Base-by-base conservation (phyloP, 2,888 invertebrate species). In the Lacanobia oleracea region DNA sequence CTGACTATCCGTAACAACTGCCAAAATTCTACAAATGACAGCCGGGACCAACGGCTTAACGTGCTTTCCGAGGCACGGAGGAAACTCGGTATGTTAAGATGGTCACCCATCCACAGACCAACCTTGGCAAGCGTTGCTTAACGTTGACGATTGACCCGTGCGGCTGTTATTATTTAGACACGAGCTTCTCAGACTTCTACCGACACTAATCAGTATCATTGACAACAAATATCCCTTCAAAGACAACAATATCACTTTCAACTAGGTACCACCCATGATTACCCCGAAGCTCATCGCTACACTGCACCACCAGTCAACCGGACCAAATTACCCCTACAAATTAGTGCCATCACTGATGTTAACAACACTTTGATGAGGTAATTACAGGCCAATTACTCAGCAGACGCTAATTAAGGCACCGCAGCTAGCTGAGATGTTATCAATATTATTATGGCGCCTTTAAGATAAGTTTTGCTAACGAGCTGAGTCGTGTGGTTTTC, bases 361-460 rank as follows among this genome's bases (percentile, higher is more conserved):
- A 86, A 84, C 86, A 82, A 77, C 86, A 81, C 69, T 86, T 85
- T 87, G 85, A 86, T 87, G 81, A 83, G 83, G 80, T 86, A 83
- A 87, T 87, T 86, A 86, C 82, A 75, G 76, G 40, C 72, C 86
- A 83, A 86, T 86, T 86, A 86, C 79, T 86, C 79, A 76, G 84
- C 62, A 67, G 77, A 84, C 75, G 75, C 82, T 86, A 79, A 86
- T 86, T 86, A 87, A 76, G 81, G 75, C 77, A 77, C 75, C 75
- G 79, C 65, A 73, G 67, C 71, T 33, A 40, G 79, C 82, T 67
- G 23, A 79, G 75, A 83, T 53, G 79, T 62, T 79, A 86, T 86
- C 84, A 84, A 86, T 84, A 86, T 81, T 81, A 72, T 67, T 84
- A 72, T 56, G 64, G 51, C 80, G 56, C 83, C 80, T 69, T 61